Evolutionary conservation across 2,113 vertebrate species (phyloP), one percentile per base, ranked within the genome.

Genomic region (Naja naja): DNA sequence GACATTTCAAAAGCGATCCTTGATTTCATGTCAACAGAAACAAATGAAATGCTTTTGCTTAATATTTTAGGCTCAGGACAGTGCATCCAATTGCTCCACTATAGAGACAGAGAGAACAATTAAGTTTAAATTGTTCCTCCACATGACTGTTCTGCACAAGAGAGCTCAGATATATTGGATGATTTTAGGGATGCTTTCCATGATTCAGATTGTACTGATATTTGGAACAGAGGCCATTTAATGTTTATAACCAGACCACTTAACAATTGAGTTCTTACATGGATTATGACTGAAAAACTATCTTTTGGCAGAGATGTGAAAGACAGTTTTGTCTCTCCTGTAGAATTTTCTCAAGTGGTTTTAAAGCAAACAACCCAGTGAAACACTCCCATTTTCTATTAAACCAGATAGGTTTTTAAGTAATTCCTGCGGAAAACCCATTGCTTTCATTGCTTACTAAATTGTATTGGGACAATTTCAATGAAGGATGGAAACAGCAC

Each of bases 111-210:
- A 52, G 30, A 18, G n/a, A n/a, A n/a, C n/a, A n/a, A n/a, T n/a
- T 16, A 23, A 52, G 16, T 54, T 81, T n/a, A 54, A n/a, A 23
- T 69, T 54, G 47, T 39, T 53, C 34, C 47, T 93, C 1, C 1
- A 22, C 4, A 1, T 58, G 27, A 20, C 9, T 56, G 53, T 87
- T 58, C 18, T 11, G 12, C 60, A 90, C 45, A 90, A 53, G 47
- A 34, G 47, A 81, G 9, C 69, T 43, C 5, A 60, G 56, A 64
- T 39, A 10, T 20, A 52, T 34, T 23, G 5, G 43, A 16, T 60
- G 4, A 7, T 58, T 10, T 34, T 45, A 1, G 30, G 4, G 11
- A 30, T 7, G 0, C 10, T 54, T 56, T 0, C 0, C 20, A 52
- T 25, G 54, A 2, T 52, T 10, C 49, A 74, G 60, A 54, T 55